These are phyloP conservation scores for Sphaerophoria taeniata DNA, from an alignment of 2,888 invertebrate species.

Conservation along the genomic window DNA sequence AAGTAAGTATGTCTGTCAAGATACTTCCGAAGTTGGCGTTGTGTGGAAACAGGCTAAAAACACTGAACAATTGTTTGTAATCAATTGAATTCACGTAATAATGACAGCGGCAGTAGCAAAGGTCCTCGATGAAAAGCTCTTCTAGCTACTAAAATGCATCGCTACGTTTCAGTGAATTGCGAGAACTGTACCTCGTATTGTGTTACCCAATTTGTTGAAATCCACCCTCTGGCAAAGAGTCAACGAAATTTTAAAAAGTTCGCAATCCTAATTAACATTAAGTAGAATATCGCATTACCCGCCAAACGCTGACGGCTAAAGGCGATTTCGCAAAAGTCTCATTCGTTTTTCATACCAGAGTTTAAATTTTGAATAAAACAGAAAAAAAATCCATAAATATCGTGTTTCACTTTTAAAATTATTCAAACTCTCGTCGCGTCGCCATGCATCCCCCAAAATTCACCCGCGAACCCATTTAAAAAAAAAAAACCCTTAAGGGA, in stretches of 20 bases:
- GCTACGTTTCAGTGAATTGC: neutral
- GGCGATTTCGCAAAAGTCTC: slow-evolving; percentile 55
- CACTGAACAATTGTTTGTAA: no score
- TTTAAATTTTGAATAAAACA: slow-evolving; percentile 31
- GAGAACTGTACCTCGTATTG: slow-evolving; percentile 31
- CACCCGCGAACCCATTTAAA: slow-evolving; percentile 48
- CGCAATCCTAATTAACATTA: slow-evolving; percentile 71
- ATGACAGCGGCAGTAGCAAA: no score
- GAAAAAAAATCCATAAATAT: slow-evolving; percentile 39
- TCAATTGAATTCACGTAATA: no score
- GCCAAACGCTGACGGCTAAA: slow-evolving; percentile 37
- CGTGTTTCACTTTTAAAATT: slow-evolving; percentile 45
- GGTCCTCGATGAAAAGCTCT: no score
- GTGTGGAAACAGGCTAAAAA: no score
- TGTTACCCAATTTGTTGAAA: slow-evolving; percentile 30
- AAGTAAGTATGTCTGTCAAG: no score
- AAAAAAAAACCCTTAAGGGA: slow-evolving; percentile 48
- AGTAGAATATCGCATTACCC: slow-evolving; percentile 65
- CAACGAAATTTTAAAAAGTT: slow-evolving; percentile 61
- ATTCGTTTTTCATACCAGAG: neutral
- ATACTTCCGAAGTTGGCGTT: no score
- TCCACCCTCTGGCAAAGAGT: slow-evolving; percentile 40
- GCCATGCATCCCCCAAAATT: neutral
- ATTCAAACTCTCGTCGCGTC: slow-evolving; percentile 13
- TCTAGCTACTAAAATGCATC: slow-evolving; percentile 9